A percentile compares a stretch with the other conserved stretches of the same genome.
Evolutionary conservation across 2,797 vertebrate genomes (phyloP).

Genomic region (Forpus xanthops): DNA sequence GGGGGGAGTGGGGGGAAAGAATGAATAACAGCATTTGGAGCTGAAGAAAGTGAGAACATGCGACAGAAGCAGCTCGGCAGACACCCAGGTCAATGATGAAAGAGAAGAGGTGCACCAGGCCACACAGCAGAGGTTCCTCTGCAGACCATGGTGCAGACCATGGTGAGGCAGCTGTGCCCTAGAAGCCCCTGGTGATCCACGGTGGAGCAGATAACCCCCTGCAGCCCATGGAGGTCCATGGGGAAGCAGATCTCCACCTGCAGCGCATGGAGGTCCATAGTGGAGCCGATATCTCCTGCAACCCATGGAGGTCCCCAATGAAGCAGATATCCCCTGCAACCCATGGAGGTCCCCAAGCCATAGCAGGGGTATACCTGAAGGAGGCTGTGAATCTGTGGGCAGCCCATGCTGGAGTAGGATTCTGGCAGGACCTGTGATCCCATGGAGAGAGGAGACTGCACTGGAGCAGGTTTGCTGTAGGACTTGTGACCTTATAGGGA

Average conservation of each 20-base stretch:
- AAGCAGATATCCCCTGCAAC: background rate
- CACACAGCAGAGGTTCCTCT: background rate
- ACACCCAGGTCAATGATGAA: background rate
- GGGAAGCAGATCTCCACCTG: background rate
- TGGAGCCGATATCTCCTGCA: background rate
- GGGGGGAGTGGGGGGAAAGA: fast-evolving
- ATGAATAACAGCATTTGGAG: background rate
- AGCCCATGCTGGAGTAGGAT: fast-evolving
- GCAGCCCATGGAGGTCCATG: fast-evolving
- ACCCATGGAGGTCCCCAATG: fast-evolving
- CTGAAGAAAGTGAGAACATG: background rate
- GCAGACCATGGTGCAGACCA: fast-evolving
- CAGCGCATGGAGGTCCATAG: background rate
- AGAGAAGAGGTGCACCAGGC: background rate
- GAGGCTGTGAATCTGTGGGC: background rate
- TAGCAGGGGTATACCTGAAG: background rate
- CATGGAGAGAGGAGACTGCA: fast-evolving
- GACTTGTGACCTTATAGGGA: fast-evolving
- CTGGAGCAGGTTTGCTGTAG: background rate
- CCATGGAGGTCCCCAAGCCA: background rate
- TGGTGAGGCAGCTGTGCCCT: background rate
- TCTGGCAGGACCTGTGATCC: background rate
- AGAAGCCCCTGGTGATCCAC: fast-evolving
- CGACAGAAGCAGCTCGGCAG: background rate
- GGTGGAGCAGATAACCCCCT: background rate